Conservation (phyloP, 2,888 invertebrate genomes). For the Dryocosmus kuriphilus region DNA sequence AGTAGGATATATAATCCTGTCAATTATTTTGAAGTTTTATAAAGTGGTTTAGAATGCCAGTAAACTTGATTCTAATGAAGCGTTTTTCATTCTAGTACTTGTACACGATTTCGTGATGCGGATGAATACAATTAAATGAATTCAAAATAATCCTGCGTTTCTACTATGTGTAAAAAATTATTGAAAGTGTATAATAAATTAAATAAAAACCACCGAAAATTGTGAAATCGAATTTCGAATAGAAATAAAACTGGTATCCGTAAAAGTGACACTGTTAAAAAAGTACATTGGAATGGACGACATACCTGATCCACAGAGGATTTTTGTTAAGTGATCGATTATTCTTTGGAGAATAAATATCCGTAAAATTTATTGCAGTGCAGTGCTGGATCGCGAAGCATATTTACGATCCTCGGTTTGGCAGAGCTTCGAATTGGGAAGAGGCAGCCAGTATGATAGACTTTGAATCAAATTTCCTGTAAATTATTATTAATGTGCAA, state of each 20-base stretch:
- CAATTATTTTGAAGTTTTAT: too few species aligned
- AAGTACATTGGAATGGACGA: background rate
- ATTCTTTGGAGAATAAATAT: slow-evolving; percentile 11
- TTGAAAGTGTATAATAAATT: too few species aligned
- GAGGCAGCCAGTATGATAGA: background rate
- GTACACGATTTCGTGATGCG: too few species aligned
- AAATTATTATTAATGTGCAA: background rate
- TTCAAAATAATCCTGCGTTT: too few species aligned
- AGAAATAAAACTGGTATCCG: background rate
- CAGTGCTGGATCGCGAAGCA: background rate
- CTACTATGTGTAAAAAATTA: too few species aligned
- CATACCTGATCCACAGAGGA: background rate
- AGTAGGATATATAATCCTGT: too few species aligned
- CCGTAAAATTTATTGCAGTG: background rate
- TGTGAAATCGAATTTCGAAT: background rate
- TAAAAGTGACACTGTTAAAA: background rate
- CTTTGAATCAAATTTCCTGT: background rate
- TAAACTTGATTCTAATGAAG: too few species aligned
- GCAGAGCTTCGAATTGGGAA: slow-evolving; percentile 1
- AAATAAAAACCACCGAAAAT: background rate
- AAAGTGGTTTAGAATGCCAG: too few species aligned
- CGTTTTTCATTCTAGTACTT: too few species aligned
- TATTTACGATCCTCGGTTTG: slow-evolving; percentile 17
- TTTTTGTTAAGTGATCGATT: background rate
- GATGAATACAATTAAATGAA: too few species aligned